Evolutionary conservation across 2,113 vertebrate genomes (phyloP).

Genomic region (Osmerus eperlanus): DNA sequence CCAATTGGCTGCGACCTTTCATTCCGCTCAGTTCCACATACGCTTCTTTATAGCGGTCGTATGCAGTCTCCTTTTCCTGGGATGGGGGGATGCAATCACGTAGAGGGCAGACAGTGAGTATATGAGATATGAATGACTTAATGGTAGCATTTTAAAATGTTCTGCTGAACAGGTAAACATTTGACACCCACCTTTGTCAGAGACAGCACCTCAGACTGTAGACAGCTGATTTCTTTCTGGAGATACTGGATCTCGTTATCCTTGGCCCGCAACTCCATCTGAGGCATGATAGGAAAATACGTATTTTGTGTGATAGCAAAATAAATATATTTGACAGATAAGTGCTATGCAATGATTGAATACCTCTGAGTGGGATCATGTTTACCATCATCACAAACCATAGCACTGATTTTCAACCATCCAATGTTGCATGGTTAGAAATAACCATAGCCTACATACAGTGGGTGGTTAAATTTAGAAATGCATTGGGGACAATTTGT

Average conservation of each 20-base stretch:
- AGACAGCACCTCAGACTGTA: constrained; percentile 85
- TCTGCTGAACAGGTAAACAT: neutral
- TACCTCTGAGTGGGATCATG: too few species aligned
- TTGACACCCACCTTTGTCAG: constrained; percentile 78
- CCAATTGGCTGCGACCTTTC: constrained; percentile 78
- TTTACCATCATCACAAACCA: too few species aligned
- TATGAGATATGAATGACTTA: neutral
- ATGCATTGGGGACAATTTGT: neutral
- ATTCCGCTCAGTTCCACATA: constrained; percentile 82
- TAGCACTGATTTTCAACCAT: too few species aligned
- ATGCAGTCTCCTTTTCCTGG: constrained; percentile 85
- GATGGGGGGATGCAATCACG: neutral
- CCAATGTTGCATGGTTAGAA: too few species aligned
- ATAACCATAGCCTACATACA: too few species aligned
- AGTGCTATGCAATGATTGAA: too few species aligned
- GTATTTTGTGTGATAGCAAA: neutral
- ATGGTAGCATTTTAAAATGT: neutral
- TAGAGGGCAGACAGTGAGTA: neutral
- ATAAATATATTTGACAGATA: too few species aligned
- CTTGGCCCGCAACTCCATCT: constrained; percentile 86
- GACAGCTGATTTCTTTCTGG: constrained; percentile 85
- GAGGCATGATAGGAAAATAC: constrained; percentile 19
- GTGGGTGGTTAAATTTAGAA: neutral
- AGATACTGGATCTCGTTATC: constrained; percentile 88
- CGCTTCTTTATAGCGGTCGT: constrained; percentile 84